Percentiles rank a stretch among this genome's conserved stretches.
These are phyloP conservation scores for Cyclophora albipunctata DNA, from an alignment of 2,888 invertebrate species.

Conservation along the genomic window DNA sequence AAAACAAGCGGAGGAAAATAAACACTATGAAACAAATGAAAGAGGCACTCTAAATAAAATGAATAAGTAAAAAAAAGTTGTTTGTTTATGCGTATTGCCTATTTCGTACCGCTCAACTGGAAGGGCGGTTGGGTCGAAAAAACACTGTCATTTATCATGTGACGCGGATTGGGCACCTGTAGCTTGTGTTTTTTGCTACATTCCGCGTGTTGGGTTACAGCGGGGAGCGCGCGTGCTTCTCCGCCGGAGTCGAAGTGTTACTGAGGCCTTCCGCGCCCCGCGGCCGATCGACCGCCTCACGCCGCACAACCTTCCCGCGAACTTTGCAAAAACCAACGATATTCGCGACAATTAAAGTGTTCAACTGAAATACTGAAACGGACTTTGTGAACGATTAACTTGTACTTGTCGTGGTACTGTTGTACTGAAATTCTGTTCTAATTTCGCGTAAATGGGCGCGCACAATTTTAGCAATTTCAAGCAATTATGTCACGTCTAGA, in stretches of 20 bases:
- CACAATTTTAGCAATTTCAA: no score
- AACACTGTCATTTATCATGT: conserved; percentile 52
- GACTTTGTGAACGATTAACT: conserved; percentile 18
- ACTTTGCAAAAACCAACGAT: conserved; percentile 43
- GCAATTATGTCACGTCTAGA: no score
- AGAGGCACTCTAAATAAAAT: conserved; percentile 5
- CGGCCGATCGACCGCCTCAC: conserved; percentile 40
- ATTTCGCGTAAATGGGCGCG: no score
- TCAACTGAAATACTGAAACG: conserved; percentile 19
- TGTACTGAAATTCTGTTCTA: not conserved
- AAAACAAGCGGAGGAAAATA: not conserved
- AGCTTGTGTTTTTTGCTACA: conserved; percentile 45
- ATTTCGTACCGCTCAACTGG: conserved; percentile 42
- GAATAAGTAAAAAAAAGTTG: conserved; percentile 24
- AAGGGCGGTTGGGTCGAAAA: conserved; percentile 35
- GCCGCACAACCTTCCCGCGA: conserved; percentile 27
- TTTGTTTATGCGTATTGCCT: conserved; percentile 34
- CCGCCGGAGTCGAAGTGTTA: conserved; percentile 36
- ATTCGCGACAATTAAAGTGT: conserved; percentile 48
- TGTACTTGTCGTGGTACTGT: not conserved
- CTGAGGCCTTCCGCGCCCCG: conserved; percentile 41
- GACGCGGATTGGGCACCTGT: conserved; percentile 48
- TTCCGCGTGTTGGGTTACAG: conserved; percentile 32
- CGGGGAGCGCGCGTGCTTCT: conserved; percentile 37
- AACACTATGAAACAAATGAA: conserved; percentile 4